Evolutionary conservation across 2,888 invertebrate genomes (phyloP).

Genomic region (Serrognathus titanus): DNA sequence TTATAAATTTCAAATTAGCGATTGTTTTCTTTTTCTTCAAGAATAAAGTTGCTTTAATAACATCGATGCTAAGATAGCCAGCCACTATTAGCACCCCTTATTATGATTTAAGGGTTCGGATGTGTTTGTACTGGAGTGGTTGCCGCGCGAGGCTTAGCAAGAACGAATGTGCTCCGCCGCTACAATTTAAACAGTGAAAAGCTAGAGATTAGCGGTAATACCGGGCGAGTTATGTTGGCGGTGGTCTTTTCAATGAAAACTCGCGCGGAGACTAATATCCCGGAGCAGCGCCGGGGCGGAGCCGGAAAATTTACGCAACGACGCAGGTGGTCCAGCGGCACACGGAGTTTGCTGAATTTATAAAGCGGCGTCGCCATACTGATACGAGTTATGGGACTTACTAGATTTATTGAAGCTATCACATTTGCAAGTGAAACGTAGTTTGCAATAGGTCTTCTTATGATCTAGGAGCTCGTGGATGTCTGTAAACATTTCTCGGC

Average conservation of each 20-base stretch:
- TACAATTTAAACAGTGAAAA: slow-evolving; percentile 27
- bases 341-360: slow-evolving; percentile 9
- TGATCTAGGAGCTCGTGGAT: slow-evolving; percentile 69
- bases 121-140: background rate
- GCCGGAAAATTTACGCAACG: slow-evolving; percentile 36
- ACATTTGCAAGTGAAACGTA: slow-evolving; percentile 68
- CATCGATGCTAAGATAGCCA: background rate
- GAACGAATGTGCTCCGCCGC: slow-evolving; percentile 15
- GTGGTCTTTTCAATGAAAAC: slow-evolving; percentile 32
- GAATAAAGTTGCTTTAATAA: background rate
- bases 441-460: slow-evolving; percentile 68
- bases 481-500: slow-evolving; percentile 69
- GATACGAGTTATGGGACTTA: slow-evolving; percentile 40
- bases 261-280: slow-evolving; percentile 31
- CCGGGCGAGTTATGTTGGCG: slow-evolving; percentile 25
- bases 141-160: slow-evolving; percentile 8
- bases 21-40: too few species aligned
- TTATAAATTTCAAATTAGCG: too few species aligned
- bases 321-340: slow-evolving; percentile 33
- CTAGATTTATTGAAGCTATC: slow-evolving; percentile 57
- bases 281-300: slow-evolving; percentile 25
- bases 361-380: slow-evolving; percentile 3
- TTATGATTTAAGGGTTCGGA: slow-evolving; percentile 1
- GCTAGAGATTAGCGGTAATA: slow-evolving; percentile 30
- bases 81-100: background rate